Percentiles rank a stretch among this genome's conserved stretches.
Evolutionary conservation across 2,888 invertebrate genomes (phyloP).

Genomic region (Deilephila elpenor): DNA sequence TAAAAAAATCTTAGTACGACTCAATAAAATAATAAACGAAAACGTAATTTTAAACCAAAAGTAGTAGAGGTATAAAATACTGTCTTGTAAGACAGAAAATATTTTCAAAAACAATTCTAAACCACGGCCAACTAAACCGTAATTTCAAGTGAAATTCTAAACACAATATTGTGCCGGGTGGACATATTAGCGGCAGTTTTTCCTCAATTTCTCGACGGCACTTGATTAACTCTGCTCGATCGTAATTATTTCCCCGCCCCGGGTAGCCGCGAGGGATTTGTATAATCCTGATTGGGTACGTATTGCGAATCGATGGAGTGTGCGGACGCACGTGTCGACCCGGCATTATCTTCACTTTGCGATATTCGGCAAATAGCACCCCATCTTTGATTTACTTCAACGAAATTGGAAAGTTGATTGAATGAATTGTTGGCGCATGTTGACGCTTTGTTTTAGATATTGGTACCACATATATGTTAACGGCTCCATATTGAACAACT

Average conservation of each 20-base stretch:
- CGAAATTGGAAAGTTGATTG: slow-evolving; percentile 44
- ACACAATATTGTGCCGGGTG: slow-evolving; percentile 36
- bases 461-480: background rate
- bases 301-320: slow-evolving; percentile 82
- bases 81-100: too few relatives aligned
- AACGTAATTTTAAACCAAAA: too few relatives aligned
- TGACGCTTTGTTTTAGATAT: background rate
- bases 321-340: slow-evolving; percentile 73
- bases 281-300: slow-evolving; percentile 84
- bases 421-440: slow-evolving; percentile 40
- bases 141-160: background rate
- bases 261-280: slow-evolving; percentile 73
- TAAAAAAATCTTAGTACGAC: too few relatives aligned
- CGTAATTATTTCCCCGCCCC: slow-evolving; percentile 78
- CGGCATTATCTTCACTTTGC: slow-evolving; percentile 63
- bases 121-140: background rate
- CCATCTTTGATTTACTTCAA: slow-evolving; percentile 41
- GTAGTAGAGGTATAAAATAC: too few relatives aligned
- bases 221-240: slow-evolving; percentile 75
- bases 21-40: too few relatives aligned
- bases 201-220: slow-evolving; percentile 69
- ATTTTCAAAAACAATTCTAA: background rate
- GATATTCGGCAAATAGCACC: slow-evolving; percentile 48
- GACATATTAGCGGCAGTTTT: slow-evolving; percentile 57
- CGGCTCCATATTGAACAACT: background rate